A percentile compares a stretch with the other conserved stretches of the same genome.
Evolutionary conservation across 2,888 invertebrate genomes (phyloP).

Genomic region (Cephus spinipes): DNA sequence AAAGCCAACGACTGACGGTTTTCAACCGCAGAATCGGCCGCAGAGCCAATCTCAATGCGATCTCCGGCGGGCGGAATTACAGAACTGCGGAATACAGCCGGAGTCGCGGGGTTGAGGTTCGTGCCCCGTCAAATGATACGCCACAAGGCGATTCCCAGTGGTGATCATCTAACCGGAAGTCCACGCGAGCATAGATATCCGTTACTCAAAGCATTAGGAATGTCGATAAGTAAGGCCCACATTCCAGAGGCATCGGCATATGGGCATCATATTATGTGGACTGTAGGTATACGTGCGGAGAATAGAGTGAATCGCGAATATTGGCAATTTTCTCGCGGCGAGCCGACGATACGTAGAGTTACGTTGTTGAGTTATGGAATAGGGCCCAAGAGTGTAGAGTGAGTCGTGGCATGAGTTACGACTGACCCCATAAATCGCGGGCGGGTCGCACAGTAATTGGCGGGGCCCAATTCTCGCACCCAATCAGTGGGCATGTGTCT

Average conservation of each 20-base stretch:
- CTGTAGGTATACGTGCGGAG: background rate
- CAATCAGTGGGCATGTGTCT: slow-evolving; percentile 50
- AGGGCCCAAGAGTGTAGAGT: slow-evolving; percentile 29
- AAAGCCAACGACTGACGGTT: background rate
- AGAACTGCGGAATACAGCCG: slow-evolving; percentile 27
- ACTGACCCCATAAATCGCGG: slow-evolving; percentile 60
- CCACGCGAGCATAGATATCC: background rate
- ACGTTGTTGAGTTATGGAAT: slow-evolving; percentile 43
- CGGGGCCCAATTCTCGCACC: slow-evolving; percentile 61
- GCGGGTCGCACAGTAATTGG: slow-evolving; percentile 59
- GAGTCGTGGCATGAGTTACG: slow-evolving; percentile 51
- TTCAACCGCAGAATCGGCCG: slow-evolving; percentile 19
- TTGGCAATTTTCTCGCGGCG: background rate
- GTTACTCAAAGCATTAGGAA: background rate
- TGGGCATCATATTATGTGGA: background rate
- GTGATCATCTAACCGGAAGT: slow-evolving; percentile 26
- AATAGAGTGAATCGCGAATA: background rate
- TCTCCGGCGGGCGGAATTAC: slow-evolving; percentile 36
- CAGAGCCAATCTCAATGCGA: slow-evolving; percentile 26
- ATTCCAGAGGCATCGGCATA: background rate
- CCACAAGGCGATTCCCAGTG: slow-evolving; percentile 14
- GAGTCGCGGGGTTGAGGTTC: slow-evolving; percentile 31
- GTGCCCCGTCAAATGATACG: slow-evolving; percentile 42
- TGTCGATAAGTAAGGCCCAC: background rate
- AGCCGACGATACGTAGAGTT: background rate